Evolutionary conservation across 2,888 invertebrate species (phyloP).

Genomic region (Eupithecia insigniata): DNA sequence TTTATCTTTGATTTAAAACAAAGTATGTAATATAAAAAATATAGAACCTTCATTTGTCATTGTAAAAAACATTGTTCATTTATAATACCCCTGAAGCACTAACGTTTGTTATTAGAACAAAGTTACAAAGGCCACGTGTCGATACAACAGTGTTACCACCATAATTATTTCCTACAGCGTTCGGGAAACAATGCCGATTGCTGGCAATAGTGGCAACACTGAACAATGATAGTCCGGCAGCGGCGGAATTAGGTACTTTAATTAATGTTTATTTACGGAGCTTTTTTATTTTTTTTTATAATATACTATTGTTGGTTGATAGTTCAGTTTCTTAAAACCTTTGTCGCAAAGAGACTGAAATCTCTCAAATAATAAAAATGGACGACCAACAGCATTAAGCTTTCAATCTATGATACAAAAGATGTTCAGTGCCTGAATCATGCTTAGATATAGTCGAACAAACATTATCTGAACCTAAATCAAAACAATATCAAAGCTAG

Average conservation of each 20-base stretch:
- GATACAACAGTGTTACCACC: constrained; percentile 72
- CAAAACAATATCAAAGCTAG: constrained; percentile 9
- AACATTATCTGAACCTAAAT: background rate
- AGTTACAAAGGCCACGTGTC: constrained; percentile 61
- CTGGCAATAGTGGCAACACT: constrained; percentile 72
- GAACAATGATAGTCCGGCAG: constrained; percentile 63
- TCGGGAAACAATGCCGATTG: constrained; percentile 64
- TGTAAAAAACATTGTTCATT: constrained; percentile 28
- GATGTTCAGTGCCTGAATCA: background rate
- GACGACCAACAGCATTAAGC: background rate
- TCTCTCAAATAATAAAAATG: background rate
- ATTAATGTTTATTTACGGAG: constrained; percentile 27
- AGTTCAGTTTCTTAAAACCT: background rate
- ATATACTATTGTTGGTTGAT: background rate
- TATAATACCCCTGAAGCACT: constrained; percentile 26
- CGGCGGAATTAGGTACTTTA: constrained; percentile 52
- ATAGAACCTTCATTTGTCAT: background rate
- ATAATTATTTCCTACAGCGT: constrained; percentile 81
- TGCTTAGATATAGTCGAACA: background rate
- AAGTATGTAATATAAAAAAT: background rate
- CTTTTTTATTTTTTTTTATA: background rate
- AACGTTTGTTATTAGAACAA: constrained; percentile 27
- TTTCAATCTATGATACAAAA: background rate
- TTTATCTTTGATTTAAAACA: background rate
- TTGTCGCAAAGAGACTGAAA: background rate